Base-by-base conservation (phyloP, 2,888 invertebrate genomes). In the Ophioninae sp. region DNA sequence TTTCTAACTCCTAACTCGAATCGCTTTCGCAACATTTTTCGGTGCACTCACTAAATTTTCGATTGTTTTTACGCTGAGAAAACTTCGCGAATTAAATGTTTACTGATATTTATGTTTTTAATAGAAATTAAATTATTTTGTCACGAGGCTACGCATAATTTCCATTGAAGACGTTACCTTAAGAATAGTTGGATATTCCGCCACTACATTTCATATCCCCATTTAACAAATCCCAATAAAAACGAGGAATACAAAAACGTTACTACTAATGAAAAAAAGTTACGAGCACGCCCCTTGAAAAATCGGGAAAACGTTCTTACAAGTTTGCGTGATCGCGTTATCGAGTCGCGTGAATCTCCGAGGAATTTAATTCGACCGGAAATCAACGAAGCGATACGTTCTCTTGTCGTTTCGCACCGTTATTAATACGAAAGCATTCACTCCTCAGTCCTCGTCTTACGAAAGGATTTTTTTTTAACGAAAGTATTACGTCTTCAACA, bases 381-480 rank as follows among this genome's bases (percentile, higher is more conserved):
- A 77, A 64, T 69, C 73, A 82, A 72, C 82, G 73, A 78, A 78
- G 71, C 77, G 73, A 73, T 65, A 67, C 72, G 44, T 63, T 76
- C 58, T 68, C 68, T 44, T 37, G 73, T 76, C 44, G 56, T 68
- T 75, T 82, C 59, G 23, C 51, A 59, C 68, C 37, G 59, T 63
- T 59, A 59, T 76, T 61, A 59, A 69, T 69, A 63, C 44, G 69
- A 78, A 63, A 63, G 20, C 74, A n/a, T 8, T 59, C 41, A 44
- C 68, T 77, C 76, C 51, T 44, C n/a, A 61, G 67, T 9, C 68
- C 67, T 68, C 67, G 58, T 51, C 72, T 83, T 83, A 79, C 82
- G 82, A 83, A 83, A 83, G 22, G 61, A 65, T 79, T 82, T 81
- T 82, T 81, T 82, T 51, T 23, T 39, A 56, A 82, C 41, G 61